Evolutionary conservation across 2,888 invertebrate species (phyloP), one percentile per base, ranked within the genome.

Genomic region (Erebia ligea): DNA sequence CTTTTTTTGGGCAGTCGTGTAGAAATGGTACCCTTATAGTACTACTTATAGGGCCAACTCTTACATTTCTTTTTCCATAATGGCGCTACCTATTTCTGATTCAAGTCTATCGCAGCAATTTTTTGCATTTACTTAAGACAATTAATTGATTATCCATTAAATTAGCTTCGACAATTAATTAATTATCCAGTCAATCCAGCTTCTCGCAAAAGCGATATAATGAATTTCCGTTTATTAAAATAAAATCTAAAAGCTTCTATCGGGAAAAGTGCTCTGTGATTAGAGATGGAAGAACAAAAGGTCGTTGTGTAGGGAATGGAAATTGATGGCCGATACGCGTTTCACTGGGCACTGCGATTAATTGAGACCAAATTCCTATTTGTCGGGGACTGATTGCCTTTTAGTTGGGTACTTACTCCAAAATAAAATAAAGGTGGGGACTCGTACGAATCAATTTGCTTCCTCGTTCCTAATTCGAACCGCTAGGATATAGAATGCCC

Each of bases 281-380:
- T 2, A 57, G 57, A 68, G 19, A 70, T 57, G 45, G 58, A 45
- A 19, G 54, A 69, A 75, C 71, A 76, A 75, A 71, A 72, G 67
- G 50, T 66, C 67, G 64, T 75, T 71, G 75, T 74, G 71, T 63
- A 57, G 61, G 69, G 34, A 73, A 76, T 75, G 68, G 73, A 73
- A 75, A 75, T 76, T 71, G 68, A 76, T 75, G 75, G 63, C 48
- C 73, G 70, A 72, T 72, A 73, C 70, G 66, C 61, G 68, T 68
- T 71, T 66, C 59, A 72, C 71, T 75, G 70, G 65, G 64, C 72
- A 40, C 58, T 65, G 57, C 63, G 57, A 71, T 70, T 76, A 73
- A 75, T 75, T 70, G 69, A 66, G 54, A 54, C 64, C 63, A 70
- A 72, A 73, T 72, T 58, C 63, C 57, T 67, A 69, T 52, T 58